Percentiles rank a stretch among this genome's conserved stretches.
Evolutionary conservation across 2,113 vertebrate species (phyloP).

Genomic region (Thamnophis sirtalis): DNA sequence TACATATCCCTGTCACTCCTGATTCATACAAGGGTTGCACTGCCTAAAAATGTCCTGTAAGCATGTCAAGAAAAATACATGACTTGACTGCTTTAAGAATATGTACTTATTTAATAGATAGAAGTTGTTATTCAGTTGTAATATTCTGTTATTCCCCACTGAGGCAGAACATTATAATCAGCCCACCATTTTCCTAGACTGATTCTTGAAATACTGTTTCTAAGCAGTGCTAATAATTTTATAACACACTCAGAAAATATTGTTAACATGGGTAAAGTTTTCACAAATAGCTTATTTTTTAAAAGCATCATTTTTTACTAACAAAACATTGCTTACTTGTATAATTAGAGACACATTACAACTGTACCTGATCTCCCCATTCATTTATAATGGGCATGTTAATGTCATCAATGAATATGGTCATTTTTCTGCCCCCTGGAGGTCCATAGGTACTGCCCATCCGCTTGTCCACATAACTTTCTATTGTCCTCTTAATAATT

Average conservation of each 20-base stretch:
- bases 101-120: neutral
- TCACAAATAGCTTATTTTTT: neutral
- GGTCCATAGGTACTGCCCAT: conserved; percentile 76
- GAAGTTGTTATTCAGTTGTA: neutral
- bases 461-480: conserved; percentile 77
- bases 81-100: neutral
- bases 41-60: neutral
- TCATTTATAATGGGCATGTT: conserved; percentile 80
- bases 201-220: neutral
- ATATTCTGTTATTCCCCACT: neutral
- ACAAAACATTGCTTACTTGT: neutral
- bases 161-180: neutral
- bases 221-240: neutral
- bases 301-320: neutral
- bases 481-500: conserved; percentile 68
- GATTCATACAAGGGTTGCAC: neutral
- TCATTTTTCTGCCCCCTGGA: conserved; percentile 77
- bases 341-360: neutral
- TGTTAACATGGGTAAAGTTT: neutral
- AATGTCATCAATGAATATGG: conserved; percentile 78
- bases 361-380: conserved; percentile 78
- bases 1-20: neutral
- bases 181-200: neutral
- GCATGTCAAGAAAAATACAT: neutral
- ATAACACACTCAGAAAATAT: neutral